Base-by-base conservation (phyloP, 92 coral and sea anemone species). In the Meandrina meandrites region DNA sequence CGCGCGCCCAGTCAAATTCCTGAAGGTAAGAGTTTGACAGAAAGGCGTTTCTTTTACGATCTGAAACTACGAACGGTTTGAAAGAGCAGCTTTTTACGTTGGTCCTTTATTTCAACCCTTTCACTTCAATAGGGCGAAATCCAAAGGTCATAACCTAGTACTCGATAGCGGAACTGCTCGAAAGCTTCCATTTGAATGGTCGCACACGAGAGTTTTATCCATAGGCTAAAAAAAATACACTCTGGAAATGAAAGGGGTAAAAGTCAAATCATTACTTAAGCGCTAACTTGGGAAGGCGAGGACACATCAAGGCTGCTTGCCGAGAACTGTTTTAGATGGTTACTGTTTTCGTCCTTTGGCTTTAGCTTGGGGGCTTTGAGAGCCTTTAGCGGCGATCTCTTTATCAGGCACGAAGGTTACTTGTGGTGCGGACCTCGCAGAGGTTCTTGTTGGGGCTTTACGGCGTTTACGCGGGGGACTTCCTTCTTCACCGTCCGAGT, bases 391-490 rank as follows among this genome's bases (percentile, higher is more conserved):
- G 10, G 76, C 24, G 74, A 21, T 22, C 6, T 15, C 88, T 42
- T 78, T 77, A 50, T 85, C 88, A 28, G 82, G 30, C 17, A 78
- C 79, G 36, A 54, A 56, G 2, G 80, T 84, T 15, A 75, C 82
- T 30, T 76, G 72, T 1, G 67, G 75, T 9, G 83, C 77, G 50
- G 88, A 76, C 27, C 73, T 64, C 32, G 48, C 34, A 17, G 79
- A 57, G 71, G 87, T 40, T 37, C 87, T 56, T 45, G 76, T 77
- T 15, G 88, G 88, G 19, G 75, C 27, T 78, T 62, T 76, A 47
- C 88, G 88, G 47, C 88, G 88, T 66, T 85, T 85, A 4, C 82
- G 62, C 3, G 82, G 67, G 21, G 88, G 88, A 50, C 76, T 62
- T 0, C 83, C 88, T n/a, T 85, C 88, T 31, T 85, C 82, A 12